Conservation (phyloP, 2,888 invertebrate genomes). For the Pollenia amentaria region DNA sequence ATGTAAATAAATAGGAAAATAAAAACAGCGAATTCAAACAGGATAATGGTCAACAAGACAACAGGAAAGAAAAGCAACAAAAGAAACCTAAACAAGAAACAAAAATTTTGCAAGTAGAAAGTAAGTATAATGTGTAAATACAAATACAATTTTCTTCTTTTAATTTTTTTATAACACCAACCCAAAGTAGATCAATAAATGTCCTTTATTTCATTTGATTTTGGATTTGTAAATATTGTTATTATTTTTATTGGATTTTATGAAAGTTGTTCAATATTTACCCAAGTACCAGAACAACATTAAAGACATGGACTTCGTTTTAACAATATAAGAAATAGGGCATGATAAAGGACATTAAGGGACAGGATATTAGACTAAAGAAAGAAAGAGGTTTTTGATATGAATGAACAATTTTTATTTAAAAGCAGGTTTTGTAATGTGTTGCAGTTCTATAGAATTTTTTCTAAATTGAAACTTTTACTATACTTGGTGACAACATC, state of each 20-base stretch:
- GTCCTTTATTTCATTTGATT: conserved; percentile 5
- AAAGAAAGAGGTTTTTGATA: no score
- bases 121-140: background rate
- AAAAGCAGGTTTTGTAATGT: no score
- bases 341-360: no score
- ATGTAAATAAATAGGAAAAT: conserved; percentile 47
- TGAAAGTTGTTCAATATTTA: background rate
- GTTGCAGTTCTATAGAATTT: no score
- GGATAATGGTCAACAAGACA: conserved; percentile 27
- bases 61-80: conserved; percentile 14
- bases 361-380: no score
- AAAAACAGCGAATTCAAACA: conserved; percentile 17
- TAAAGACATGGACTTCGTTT: background rate
- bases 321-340: no score
- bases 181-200: conserved; percentile 3
- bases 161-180: conserved; percentile 9
- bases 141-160: background rate
- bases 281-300: background rate
- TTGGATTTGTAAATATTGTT: conserved; percentile 7
- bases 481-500: no score
- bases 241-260: background rate
- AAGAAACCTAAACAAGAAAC: conserved; percentile 11
- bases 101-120: background rate
- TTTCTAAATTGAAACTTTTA: no score
- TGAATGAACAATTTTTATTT: no score